phyloP scores from a whole-genome alignment of 2,888 invertebrate genomes.

The Folsomia candida region DNA sequence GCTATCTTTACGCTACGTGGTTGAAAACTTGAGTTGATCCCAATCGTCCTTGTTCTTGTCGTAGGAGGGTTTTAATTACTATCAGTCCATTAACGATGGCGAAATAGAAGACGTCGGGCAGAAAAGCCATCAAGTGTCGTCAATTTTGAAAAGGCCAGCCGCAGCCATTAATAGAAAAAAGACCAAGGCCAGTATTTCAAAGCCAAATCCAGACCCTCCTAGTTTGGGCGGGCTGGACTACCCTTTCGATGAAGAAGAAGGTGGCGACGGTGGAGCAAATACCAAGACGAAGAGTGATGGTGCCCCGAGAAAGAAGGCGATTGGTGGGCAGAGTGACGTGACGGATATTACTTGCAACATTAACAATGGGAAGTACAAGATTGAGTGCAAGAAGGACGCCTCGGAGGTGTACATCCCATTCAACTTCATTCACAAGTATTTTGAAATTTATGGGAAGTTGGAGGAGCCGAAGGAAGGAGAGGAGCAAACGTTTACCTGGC shows the following conservation, averaged over 20 bases:
- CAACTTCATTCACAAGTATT: constrained; percentile 87
- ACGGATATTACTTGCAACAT: constrained; percentile 45
- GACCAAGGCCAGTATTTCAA: neutral
- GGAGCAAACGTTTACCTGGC: constrained; percentile 86
- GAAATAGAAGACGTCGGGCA: neutral
- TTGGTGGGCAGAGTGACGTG: constrained; percentile 1
- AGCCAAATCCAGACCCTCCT: neutral
- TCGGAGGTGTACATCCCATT: constrained; percentile 85
- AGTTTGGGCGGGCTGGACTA: constrained; percentile 31
- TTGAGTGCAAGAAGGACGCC: constrained; percentile 42
- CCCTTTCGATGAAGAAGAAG: constrained; percentile 37
- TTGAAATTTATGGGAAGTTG: constrained; percentile 88
- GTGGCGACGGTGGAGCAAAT: neutral
- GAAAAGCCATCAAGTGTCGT: neutral
- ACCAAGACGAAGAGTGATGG: constrained; percentile 18
- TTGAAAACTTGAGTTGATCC: no score
- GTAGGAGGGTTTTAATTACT: constrained; percentile 10
- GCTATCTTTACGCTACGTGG: no score
- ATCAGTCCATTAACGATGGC: constrained; percentile 12
- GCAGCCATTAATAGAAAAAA: neutral
- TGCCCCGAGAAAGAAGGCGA: constrained; percentile 1
- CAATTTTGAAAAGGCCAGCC: neutral
- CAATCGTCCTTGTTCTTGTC: neutral
- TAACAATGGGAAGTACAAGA: constrained; percentile 72
- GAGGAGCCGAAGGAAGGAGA: constrained; percentile 59